Evolutionary conservation across 2,113 vertebrate species (phyloP), one percentile per base, ranked within the genome.

Genomic region (Pyxicephalus adspersus): DNA sequence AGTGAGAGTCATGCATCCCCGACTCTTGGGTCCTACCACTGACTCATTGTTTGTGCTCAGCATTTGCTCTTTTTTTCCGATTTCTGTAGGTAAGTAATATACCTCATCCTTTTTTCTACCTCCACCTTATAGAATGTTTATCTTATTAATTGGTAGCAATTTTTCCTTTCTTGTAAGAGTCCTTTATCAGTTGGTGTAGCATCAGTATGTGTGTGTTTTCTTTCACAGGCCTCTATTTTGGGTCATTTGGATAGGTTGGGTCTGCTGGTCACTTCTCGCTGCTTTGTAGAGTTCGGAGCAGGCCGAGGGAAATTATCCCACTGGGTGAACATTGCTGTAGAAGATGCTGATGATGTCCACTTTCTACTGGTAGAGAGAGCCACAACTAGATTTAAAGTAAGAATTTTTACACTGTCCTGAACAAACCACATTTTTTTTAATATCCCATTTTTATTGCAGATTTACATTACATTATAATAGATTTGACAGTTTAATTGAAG

Each of bases 261-360:
- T 60, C 92, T 99, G 87, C 94, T 99, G 84, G 88, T 90, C 60
- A 86, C 94, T 23, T 90, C 93, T 84, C 92, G 90, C 80, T 98
- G 96, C 87, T 99, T 95, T 80, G 87, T 99, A 78, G 98, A 99
- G 85, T 99, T 99, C 83, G 97, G 97, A 81, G 97, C 98, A 4
- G 98, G 98, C 19, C 92, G 94, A 83, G 98, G 98, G 72, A 98
- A 96, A 88, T 91, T 99, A 64, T 98, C 98, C 64, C 97, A 98
- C 3, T 99, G 98, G 98, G 94, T 99, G 83, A 94, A 95, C 38
- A 84, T 90, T 83, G 97, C 97, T 65, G 88, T 96, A 83, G 92
- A 93, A 88, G 91, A 90, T 31, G 72, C 65, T 9, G 85, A 94
- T 26, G 89, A 93, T 17, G 88, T 95, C 84, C 91, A 96, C 83